Base-by-base conservation (phyloP, 2,797 vertebrate genomes). In the Emys orbicularis region DNA sequence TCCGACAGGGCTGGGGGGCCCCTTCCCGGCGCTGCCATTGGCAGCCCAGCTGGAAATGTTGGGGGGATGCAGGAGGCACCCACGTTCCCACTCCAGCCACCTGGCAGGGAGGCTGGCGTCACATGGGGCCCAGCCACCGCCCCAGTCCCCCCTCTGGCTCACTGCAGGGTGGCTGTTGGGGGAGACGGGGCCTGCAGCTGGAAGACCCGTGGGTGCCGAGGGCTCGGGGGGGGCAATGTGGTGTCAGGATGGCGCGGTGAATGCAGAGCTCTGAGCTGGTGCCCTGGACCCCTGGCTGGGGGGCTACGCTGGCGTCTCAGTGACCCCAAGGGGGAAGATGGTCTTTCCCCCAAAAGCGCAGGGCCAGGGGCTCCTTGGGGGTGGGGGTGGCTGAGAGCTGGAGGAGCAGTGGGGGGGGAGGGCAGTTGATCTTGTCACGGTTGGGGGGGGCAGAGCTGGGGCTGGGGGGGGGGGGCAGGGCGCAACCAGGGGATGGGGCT, bases 311-410 rank as follows among this genome's bases (percentile, higher is more conserved):
- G 61, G 41, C 5, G 5, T 57, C 23, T 27, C 12, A 2, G 12
- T 34, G 61, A 18, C 13, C 29, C 57, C 12, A 3, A 31, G 29
- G 13, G 13, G 57, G 29, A 15, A 6, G 57, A 31, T 59, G 3
- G 13, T 31, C 13, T 13, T 61, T 34, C 31, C 59, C 29, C 13
- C 31, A 61, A 7, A 6, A 61, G 31, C 6, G 6, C 29, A 31
- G 59, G 31, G 0, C 81, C 4, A 1, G 5, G 16, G 82, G 65
- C 72, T 44, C 50, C 29, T 7, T 6, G 34, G 76, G 82, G 25
- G 3, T 11, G 31, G 1, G 11, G 8, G 57, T 5, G 59, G 6
- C 0, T 4, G 49, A 56, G 53, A 59, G 34, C 23, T 1, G 31
- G 50, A 8, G 1, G 61, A 37, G 19, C 37, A 25, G 21, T 23